Percentiles rank a stretch among this genome's conserved stretches.
Evolutionary conservation across 2,888 invertebrate genomes (phyloP).

Genomic region (Gymnoscelis rufifasciata): DNA sequence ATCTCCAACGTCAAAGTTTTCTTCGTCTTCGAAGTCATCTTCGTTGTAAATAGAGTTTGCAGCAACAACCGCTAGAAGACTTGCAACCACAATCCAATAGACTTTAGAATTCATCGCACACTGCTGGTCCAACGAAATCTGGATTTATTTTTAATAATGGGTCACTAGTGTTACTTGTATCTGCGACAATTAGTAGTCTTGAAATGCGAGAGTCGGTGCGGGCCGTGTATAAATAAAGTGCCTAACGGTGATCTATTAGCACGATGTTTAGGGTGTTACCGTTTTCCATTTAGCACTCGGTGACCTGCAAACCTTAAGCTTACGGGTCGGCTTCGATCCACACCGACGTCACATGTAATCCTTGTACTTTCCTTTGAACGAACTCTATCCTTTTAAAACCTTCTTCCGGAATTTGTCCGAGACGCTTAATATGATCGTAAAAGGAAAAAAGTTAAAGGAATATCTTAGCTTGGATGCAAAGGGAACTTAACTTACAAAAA

Average conservation of each 20-base stretch:
- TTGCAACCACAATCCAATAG: slow-evolving; percentile 40
- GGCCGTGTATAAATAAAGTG: slow-evolving; percentile 60
- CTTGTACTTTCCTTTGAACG: background rate
- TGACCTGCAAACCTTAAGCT: slow-evolving; percentile 18
- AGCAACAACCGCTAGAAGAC: slow-evolving; percentile 39
- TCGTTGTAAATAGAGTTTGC: slow-evolving; percentile 44
- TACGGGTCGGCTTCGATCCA: background rate
- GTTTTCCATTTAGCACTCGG: slow-evolving; percentile 58
- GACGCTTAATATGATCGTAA: no score
- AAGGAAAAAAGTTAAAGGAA: no score
- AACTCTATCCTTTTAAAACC: no score
- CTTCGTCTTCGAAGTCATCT: slow-evolving; percentile 33
- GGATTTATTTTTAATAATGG: slow-evolving; percentile 9
- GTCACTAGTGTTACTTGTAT: slow-evolving; percentile 28
- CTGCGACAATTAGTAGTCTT: slow-evolving; percentile 29
- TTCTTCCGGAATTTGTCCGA: no score
- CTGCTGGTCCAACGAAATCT: slow-evolving; percentile 1
- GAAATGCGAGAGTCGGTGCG: slow-evolving; percentile 49
- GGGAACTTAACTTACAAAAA: no score
- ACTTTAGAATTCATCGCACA: slow-evolving; percentile 43
- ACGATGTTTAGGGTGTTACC: slow-evolving; percentile 62
- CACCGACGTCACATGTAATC: background rate
- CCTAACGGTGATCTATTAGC: slow-evolving; percentile 69
- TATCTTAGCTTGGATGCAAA: no score
- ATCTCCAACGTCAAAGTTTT: slow-evolving; percentile 28